Percentiles rank a stretch among this genome's conserved stretches.
Conservation (phyloP, 2,888 invertebrate species). For the Dysmachus trigonus region DNA sequence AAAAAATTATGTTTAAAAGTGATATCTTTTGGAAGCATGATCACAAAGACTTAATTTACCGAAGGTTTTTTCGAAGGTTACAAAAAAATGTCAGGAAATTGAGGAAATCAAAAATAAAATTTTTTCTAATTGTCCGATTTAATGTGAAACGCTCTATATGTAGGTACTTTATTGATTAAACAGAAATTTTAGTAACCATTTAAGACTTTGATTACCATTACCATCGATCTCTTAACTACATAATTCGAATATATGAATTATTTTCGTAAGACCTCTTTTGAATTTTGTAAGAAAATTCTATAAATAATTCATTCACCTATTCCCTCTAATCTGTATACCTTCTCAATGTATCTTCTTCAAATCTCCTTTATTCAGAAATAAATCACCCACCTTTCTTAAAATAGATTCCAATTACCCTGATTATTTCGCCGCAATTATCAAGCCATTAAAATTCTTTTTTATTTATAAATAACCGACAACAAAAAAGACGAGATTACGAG, state of each 20-base stretch:
- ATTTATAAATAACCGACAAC: not conserved
- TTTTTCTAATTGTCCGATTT: too few species aligned
- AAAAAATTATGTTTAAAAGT: too few species aligned
- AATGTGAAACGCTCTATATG: too few species aligned
- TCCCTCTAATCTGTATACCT: too few species aligned
- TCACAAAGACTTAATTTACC: too few species aligned
- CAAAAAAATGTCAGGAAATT: too few species aligned
- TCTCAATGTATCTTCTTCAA: not conserved
- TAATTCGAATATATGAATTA: not conserved
- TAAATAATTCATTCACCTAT: not conserved
- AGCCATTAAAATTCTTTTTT: not conserved
- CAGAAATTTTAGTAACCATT: too few species aligned
- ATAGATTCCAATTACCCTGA: not conserved
- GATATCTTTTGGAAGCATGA: too few species aligned
- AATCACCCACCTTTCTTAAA: not conserved
- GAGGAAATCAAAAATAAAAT: too few species aligned
- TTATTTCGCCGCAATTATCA: not conserved
- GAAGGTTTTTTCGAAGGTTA: too few species aligned
- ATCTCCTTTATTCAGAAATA: not conserved
- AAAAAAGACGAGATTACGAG: not conserved
- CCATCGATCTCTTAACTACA: not conserved
- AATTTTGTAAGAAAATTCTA: not conserved
- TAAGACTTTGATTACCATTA: too few species aligned
- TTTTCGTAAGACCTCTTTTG: not conserved
- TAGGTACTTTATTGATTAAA: too few species aligned